Evolutionary conservation across 2,113 vertebrate genomes (phyloP).

Genomic region (Sapajus apella): DNA sequence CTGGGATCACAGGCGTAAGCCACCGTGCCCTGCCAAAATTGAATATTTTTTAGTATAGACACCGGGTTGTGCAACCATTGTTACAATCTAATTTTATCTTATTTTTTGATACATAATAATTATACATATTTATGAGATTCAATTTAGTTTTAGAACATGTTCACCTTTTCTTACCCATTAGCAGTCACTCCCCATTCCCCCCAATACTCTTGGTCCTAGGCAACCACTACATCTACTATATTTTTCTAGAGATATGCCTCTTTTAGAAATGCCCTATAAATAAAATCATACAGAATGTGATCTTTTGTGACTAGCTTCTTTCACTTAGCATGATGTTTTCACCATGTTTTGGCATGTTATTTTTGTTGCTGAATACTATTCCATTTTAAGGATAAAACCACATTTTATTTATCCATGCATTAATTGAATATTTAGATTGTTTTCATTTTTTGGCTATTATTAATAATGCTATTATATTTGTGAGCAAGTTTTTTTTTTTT

Average conservation of each 20-base stretch:
- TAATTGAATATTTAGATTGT: background rate
- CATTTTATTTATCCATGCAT: background rate
- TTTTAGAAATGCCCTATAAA: background rate
- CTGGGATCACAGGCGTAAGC: no score
- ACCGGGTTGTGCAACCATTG: background rate
- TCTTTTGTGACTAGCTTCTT: background rate
- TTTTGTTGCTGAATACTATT: background rate
- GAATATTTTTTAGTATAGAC: background rate
- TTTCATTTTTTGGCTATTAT: background rate
- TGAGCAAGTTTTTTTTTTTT: background rate
- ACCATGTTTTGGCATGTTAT: background rate
- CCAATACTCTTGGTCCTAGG: background rate
- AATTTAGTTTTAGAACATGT: background rate
- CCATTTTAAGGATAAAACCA: background rate
- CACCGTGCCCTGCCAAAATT: background rate
- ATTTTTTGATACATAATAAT: background rate
- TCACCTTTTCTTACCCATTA: background rate
- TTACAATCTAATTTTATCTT: background rate
- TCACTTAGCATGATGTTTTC: conserved; percentile 4
- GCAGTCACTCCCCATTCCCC: background rate
- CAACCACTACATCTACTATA: background rate
- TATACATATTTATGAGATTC: background rate
- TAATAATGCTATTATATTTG: background rate
- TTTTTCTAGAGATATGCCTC: background rate
- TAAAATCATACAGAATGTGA: background rate